Conservation (phyloP, 2,113 vertebrate genomes). For the Colinus virginianus region DNA sequence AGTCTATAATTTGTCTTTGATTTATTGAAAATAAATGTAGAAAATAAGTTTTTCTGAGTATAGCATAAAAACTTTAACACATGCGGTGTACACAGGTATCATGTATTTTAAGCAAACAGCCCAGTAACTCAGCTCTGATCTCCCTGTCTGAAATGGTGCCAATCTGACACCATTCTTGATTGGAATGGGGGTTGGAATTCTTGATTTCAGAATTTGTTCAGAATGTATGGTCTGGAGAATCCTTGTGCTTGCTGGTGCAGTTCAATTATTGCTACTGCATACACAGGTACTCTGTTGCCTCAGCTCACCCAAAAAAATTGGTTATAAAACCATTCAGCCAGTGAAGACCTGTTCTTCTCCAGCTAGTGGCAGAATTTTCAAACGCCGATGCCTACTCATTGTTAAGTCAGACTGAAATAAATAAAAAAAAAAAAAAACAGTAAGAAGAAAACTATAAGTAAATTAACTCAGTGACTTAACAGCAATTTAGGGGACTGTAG, state of each 20-base stretch:
- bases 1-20: background rate
- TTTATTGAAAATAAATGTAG: background rate
- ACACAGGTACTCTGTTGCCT: rapidly evolving
- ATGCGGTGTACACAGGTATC: background rate
- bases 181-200: no score
- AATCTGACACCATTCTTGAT: rapidly evolving
- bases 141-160: background rate
- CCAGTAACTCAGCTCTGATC: background rate
- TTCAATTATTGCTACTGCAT: background rate
- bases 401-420: background rate
- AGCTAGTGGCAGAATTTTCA: rapidly evolving
- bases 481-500: background rate
- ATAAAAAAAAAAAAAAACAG: background rate
- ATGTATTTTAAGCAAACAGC: background rate
- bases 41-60: background rate
- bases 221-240: background rate
- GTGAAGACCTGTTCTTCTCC: background rate
- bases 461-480: background rate
- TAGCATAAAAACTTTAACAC: background rate
- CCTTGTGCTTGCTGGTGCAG: background rate
- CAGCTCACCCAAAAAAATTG: background rate
- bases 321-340: rapidly evolving
- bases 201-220: background rate
- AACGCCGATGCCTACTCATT: background rate
- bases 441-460: background rate